These are phyloP conservation scores for Coptotermes formosanus DNA, from an alignment of 1,140 invertebrate genomes.

Conservation along the genomic window DNA sequence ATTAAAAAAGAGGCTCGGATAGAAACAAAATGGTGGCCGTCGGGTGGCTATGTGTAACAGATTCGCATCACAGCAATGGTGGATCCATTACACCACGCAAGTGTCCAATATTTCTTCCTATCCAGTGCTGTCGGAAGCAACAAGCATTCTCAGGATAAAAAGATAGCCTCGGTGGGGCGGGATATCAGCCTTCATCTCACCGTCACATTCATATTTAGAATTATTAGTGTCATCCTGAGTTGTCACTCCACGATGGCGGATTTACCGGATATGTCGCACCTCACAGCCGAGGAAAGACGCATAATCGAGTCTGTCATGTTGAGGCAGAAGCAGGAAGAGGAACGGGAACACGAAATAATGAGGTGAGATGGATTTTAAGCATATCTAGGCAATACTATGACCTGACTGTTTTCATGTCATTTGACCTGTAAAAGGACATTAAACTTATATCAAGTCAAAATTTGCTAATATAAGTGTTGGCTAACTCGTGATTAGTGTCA, in stretches of 20 bases:
- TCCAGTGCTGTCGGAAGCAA: neutral
- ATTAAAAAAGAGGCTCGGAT: conserved; percentile 2
- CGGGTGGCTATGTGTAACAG: conserved; percentile 16
- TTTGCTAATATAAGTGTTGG: no score
- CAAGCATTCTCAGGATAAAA: neutral
- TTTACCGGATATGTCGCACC: conserved; percentile 95
- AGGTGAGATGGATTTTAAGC: conserved; percentile 61
- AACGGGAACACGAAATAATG: conserved; percentile 91
- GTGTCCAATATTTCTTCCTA: neutral
- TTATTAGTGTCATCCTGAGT: neutral
- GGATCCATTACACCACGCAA: neutral
- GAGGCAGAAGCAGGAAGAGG: conserved; percentile 95
- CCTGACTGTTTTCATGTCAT: no score
- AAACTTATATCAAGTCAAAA: no score
- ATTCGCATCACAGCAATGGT: conserved; percentile 21
- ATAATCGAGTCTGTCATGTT: conserved; percentile 97
- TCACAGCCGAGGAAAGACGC: conserved; percentile 94
- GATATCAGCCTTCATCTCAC: neutral
- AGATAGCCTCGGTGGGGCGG: neutral
- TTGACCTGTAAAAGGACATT: no score
- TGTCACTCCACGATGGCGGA: conserved; percentile 27
- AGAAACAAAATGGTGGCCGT: conserved; percentile 17
- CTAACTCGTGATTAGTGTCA: no score
- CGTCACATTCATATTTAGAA: neutral
- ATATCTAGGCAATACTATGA: no score